These are phyloP conservation scores for Scaptomyza hsui DNA, from an alignment of 1,140 invertebrate species.

Conservation along the genomic window DNA sequence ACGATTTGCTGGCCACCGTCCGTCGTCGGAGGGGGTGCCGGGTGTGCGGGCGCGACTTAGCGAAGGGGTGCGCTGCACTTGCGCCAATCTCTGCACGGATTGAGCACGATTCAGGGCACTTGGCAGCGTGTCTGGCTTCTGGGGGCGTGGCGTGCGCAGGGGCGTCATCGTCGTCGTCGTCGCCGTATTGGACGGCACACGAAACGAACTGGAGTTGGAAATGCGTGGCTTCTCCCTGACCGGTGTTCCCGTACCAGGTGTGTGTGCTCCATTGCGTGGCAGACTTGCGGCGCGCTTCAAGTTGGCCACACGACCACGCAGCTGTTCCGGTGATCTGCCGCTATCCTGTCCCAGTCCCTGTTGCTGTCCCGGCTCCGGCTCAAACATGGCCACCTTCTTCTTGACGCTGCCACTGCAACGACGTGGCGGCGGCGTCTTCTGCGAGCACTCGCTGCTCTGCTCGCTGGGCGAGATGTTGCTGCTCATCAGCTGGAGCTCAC, in stretches of 20 bases:
- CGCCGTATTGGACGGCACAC: constrained; percentile 44
- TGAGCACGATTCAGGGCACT: constrained; percentile 76
- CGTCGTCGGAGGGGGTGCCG: constrained; percentile 88
- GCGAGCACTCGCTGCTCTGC: constrained; percentile 90
- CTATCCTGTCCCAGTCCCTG: constrained; percentile 21
- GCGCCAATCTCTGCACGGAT: constrained; percentile 85
- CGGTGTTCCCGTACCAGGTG: constrained; percentile 25
- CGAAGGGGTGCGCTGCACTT: constrained; percentile 86
- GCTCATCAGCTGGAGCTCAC: constrained; percentile 86
- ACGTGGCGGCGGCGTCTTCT: constrained; percentile 57
- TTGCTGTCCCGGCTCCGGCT: constrained; percentile 53
- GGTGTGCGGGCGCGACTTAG: constrained; percentile 86
- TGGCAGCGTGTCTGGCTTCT: constrained; percentile 84
- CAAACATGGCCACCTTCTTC: constrained; percentile 81
- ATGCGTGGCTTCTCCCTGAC: constrained; percentile 50
- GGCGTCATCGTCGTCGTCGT: too few relatives aligned
- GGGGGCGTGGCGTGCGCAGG: constrained; percentile 84
- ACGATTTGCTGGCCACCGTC: constrained; percentile 86
- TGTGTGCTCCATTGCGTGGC: constrained; percentile 84
- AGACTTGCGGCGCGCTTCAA: constrained; percentile 85
- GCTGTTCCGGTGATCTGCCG: constrained; percentile 39
- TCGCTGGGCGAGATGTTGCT: constrained; percentile 87
- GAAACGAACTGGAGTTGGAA: constrained; percentile 54
- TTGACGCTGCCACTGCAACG: constrained; percentile 56
- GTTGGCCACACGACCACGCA: constrained; percentile 63